Base-by-base conservation (phyloP, 64 coral and sea anemone genomes). In the Anthopleura sola region DNA sequence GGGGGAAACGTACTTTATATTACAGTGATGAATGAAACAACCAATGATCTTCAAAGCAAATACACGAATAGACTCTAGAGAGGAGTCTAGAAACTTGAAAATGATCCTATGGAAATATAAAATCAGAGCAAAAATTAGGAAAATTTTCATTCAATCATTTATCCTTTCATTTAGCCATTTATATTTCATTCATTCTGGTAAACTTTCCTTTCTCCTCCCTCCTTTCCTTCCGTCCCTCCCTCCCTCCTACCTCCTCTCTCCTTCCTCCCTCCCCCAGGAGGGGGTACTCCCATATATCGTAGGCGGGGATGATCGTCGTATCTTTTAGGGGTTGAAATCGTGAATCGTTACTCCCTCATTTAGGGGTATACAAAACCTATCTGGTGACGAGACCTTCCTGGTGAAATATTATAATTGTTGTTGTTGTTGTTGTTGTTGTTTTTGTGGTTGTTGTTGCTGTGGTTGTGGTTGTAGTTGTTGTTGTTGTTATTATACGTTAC, bases 41-140 rank as follows among this genome's bases (percentile, higher is more conserved):
- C 96, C 96, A 53, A 98, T 86, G 56, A 98, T 90, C 75, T 98
- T 98, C 14, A 98, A 87, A 29, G 92, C 74, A 58, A 92, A 98
- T 49, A 98, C 92, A 55, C 92, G 83, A 44, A 98, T 84, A 74
- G 92, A 93, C 86, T 98, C 96, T 4, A 90, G 74, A 54, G 88
- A 91, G 20, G 93, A 85, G 37, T 94, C 93, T 71, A 99, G 85
- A 36, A 99, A 94, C 24, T 90, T 89, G 80, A 94, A 94, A 31
- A 99, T 76, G 50, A 92, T 85, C 66, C 97, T 99, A 34, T 32
- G 9, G 58, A 62, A 28, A 71, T 18, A 71, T 15, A 14, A n/a
- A 71, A 34, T 13, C 29, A 32, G 12, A 53, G 13, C 29, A 71
- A 71, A 66, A 32, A 29, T 32, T 0, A 26, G 8, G 5, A 66